These are phyloP conservation scores for Xenopus tropicalis DNA, from an alignment of 2,113 vertebrate species.

Conservation along the genomic window DNA sequence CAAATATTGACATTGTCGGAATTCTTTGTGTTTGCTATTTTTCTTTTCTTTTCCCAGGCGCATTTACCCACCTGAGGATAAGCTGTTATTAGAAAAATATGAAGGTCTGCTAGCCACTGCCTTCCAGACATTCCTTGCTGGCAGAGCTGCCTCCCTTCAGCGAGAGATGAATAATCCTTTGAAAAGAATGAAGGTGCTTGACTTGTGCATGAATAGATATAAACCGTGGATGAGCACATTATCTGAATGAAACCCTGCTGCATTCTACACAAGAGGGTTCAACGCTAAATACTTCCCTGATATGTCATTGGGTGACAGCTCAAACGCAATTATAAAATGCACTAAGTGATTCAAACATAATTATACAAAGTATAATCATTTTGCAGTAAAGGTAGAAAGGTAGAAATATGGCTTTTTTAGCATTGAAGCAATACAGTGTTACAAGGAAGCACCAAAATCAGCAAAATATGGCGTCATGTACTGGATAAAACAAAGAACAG, in stretches of 20 bases:
- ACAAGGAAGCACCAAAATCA: too few relatives aligned
- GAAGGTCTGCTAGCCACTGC: slow-evolving; percentile 88
- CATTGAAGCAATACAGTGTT: too few relatives aligned
- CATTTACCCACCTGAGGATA: slow-evolving; percentile 98
- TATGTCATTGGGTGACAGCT: neutral
- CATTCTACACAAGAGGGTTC: neutral
- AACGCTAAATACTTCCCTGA: neutral
- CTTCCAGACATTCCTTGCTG: slow-evolving; percentile 97
- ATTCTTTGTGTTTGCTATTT: slow-evolving; percentile 8
- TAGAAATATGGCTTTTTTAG: too few relatives aligned
- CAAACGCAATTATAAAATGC: neutral
- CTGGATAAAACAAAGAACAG: too few relatives aligned
- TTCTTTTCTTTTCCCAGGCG: slow-evolving; percentile 70
- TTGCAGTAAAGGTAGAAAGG: too few relatives aligned
- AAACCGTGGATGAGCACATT: neutral
- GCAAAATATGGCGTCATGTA: too few relatives aligned
- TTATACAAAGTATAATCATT: too few relatives aligned
- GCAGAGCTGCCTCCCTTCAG: slow-evolving; percentile 95
- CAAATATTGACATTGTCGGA: neutral
- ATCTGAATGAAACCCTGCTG: neutral
- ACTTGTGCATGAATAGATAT: slow-evolving; percentile 14
- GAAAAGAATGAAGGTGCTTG: slow-evolving; percentile 93
- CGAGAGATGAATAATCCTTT: slow-evolving; percentile 97
- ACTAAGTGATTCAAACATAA: too few relatives aligned
- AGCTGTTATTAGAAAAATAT: slow-evolving; percentile 94